These are phyloP conservation scores for Drosophila truncata DNA, from an alignment of 1,140 invertebrate genomes.

Conservation along the genomic window DNA sequence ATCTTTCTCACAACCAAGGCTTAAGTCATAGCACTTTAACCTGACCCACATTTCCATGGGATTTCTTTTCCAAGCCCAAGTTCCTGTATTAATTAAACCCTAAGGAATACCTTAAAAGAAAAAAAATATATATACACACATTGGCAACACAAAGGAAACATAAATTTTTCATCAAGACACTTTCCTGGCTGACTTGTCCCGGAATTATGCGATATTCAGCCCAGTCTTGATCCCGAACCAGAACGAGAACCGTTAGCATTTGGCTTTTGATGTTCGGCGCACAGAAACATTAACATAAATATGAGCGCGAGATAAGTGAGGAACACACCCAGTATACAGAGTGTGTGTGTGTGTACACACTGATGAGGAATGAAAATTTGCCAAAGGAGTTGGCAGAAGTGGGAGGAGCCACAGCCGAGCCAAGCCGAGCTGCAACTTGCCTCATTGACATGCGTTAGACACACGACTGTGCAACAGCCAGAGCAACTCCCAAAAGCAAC, in stretches of 20 bases:
- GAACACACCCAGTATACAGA: conserved; percentile 63
- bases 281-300: conserved; percentile 80
- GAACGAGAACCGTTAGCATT: conserved; percentile 63
- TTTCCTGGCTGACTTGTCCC: conserved; percentile 57
- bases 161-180: conserved; percentile 75
- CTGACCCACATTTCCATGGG: conserved; percentile 25
- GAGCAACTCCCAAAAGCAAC: conserved; percentile 4
- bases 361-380: conserved; percentile 50
- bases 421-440: conserved; percentile 28
- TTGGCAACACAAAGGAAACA: conserved; percentile 71
- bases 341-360: conserved; percentile 5
- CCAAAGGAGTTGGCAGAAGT: conserved; percentile 34
- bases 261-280: conserved; percentile 76
- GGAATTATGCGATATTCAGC: conserved; percentile 20
- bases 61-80: not conserved
- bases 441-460: conserved; percentile 81
- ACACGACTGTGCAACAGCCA: conserved; percentile 41
- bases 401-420: conserved; percentile 21
- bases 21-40: conserved; percentile 26
- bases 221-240: conserved; percentile 7
- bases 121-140: not conserved
- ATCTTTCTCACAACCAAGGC: not conserved
- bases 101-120: conserved; percentile 14
- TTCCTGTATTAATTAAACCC: conserved; percentile 71
- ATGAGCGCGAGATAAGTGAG: conserved; percentile 77